Evolutionary conservation across 2,888 invertebrate species (phyloP).

Genomic region (Colostygia pectinataria): DNA sequence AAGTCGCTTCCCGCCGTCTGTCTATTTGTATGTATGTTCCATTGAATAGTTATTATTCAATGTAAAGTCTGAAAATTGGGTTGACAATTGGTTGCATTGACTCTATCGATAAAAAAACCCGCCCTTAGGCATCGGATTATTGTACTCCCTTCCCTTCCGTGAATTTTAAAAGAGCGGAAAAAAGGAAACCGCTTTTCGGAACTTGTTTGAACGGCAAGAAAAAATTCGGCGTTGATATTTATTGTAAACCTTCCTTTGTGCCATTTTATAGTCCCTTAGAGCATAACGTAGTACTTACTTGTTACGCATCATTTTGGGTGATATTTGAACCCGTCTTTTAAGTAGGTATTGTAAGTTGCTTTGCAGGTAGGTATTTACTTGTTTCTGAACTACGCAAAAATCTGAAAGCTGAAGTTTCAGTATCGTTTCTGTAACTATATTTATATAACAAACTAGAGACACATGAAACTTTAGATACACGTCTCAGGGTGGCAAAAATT

Average conservation of each 20-base stretch:
- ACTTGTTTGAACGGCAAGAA: slow-evolving; percentile 40
- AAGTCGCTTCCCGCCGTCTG: too few relatives aligned
- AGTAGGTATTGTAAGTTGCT: background rate
- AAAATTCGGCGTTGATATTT: slow-evolving; percentile 43
- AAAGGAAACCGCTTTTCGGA: slow-evolving; percentile 39
- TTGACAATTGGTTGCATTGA: too few relatives aligned
- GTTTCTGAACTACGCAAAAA: too few relatives aligned
- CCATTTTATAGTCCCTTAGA: slow-evolving; percentile 37
- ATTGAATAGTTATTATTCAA: too few relatives aligned
- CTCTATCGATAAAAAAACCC: slow-evolving; percentile 26
- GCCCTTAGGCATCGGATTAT: slow-evolving; percentile 34
- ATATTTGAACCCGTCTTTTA: slow-evolving; percentile 18
- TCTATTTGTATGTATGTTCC: too few relatives aligned
- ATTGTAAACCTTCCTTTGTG: slow-evolving; percentile 46
- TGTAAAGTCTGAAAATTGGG: too few relatives aligned
- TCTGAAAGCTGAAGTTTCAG: too few relatives aligned
- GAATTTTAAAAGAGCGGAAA: slow-evolving; percentile 40
- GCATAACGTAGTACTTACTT: slow-evolving; percentile 18
- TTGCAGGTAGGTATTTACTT: too few relatives aligned
- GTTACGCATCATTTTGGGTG: slow-evolving; percentile 31
- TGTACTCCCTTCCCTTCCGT: slow-evolving; percentile 39
- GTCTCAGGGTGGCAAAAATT: too few relatives aligned
- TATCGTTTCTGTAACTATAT: too few relatives aligned
- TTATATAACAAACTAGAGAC: too few relatives aligned
- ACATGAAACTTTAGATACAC: too few relatives aligned